Conservation (phyloP, 2,797 vertebrate species). For the Gymnoscopelus microlampas region DNA sequence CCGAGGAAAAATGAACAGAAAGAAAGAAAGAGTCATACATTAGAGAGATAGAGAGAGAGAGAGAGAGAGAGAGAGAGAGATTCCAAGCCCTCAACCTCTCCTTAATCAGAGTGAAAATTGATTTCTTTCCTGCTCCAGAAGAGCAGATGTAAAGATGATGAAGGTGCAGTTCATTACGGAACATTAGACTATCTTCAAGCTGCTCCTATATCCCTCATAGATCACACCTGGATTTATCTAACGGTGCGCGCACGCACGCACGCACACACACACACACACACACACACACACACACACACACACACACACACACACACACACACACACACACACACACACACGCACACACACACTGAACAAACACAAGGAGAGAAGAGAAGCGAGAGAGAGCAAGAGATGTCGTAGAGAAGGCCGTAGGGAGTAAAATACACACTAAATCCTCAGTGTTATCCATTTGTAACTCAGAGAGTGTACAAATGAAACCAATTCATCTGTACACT, state of each 20-base stretch:
- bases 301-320: no score
- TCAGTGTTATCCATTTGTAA: no score
- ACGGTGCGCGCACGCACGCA: conserved; percentile 34
- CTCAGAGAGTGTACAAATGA: no score
- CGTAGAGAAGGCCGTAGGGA: no score
- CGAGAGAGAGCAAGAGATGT: no score
- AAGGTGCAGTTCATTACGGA: conserved; percentile 80
- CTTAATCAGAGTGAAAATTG: conserved; percentile 80
- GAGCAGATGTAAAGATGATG: conserved; percentile 81
- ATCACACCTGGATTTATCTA: conserved; percentile 62
- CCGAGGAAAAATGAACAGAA: conserved; percentile 80
- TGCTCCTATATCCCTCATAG: conserved; percentile 64
- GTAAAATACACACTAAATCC: no score
- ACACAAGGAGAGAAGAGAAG: no score
- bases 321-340: no score
- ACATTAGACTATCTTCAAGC: conserved; percentile 71
- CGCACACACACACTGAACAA: no score
- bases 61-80: conserved; percentile 46
- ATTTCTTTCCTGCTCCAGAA: conserved; percentile 80
- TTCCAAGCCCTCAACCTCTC: conserved; percentile 50
- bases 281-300: no score
- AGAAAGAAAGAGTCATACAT: conserved; percentile 69
- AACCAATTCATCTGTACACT: no score
- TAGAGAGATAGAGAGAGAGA: conserved; percentile 50
- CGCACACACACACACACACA: no score